Evolutionary conservation across 2,797 vertebrate species (phyloP).

Genomic region (Ambastaia sidthimunki): DNA sequence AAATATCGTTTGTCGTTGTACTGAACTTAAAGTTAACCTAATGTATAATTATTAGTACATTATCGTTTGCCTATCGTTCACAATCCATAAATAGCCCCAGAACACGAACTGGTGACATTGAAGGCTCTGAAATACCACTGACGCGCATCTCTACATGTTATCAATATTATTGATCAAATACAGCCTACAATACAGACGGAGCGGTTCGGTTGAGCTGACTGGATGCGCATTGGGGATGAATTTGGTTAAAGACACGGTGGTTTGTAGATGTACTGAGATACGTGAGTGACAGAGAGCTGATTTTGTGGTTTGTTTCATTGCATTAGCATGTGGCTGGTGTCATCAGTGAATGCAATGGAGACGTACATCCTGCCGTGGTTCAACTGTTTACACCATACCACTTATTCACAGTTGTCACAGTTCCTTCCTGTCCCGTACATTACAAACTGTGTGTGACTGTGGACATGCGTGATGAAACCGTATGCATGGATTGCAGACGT

Average conservation of each 20-base stretch:
- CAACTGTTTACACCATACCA: constrained; percentile 18
- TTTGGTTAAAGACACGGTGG: not conserved
- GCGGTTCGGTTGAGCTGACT: constrained; percentile 9
- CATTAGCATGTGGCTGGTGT: not conserved
- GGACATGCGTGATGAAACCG: constrained; percentile 13
- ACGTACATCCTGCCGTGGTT: constrained; percentile 53
- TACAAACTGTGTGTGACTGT: constrained; percentile 18
- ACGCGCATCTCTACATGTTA: not conserved
- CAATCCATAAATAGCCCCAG: not conserved
- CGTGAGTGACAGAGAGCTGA: not conserved
- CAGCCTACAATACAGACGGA: constrained; percentile 4
- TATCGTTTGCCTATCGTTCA: not conserved
- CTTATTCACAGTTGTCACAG: constrained; percentile 21
- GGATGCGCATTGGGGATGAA: not conserved
- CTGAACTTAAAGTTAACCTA: not conserved
- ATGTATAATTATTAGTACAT: not conserved
- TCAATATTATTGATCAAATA: constrained; percentile 49
- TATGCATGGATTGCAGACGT: not conserved
- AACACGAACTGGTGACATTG: not conserved
- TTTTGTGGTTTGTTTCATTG: constrained; percentile 8
- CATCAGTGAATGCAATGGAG: constrained; percentile 23
- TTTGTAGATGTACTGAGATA: not conserved
- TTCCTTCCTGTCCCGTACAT: constrained; percentile 41
- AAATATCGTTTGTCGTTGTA: not conserved
- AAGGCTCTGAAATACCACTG: constrained; percentile 11